Evolutionary conservation across 2,888 invertebrate species (phyloP).

Genomic region (Microplitis deprimator): DNA sequence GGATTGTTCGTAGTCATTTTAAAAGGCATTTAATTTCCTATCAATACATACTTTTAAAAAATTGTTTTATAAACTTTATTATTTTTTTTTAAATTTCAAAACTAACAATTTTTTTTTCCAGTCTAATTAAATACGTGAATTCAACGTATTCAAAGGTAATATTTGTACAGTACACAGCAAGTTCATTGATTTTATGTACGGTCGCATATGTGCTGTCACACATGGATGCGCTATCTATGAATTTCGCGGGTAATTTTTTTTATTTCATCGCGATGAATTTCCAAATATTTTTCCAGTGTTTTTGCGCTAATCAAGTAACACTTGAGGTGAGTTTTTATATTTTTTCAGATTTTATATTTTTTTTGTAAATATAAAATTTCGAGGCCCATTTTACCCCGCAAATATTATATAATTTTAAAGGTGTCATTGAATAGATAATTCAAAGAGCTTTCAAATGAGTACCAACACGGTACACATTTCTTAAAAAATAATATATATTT

Average conservation of each 20-base stretch:
- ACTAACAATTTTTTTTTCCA: neutral
- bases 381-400: too few species aligned
- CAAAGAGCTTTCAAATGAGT: too few species aligned
- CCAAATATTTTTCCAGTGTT: constrained; percentile 1
- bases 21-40: too few species aligned
- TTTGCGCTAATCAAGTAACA: constrained; percentile 4
- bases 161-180: neutral
- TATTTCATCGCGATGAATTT: constrained; percentile 4
- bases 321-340: neutral
- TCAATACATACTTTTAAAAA: too few species aligned
- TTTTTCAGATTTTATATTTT: neutral
- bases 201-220: neutral
- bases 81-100: too few species aligned
- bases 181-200: neutral
- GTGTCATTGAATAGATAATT: too few species aligned
- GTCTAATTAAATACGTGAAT: neutral
- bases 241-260: neutral
- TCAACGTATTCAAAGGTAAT: neutral
- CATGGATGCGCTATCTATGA: neutral
- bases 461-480: too few species aligned
- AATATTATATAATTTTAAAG: too few species aligned
- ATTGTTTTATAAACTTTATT: too few species aligned
- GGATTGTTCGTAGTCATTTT: too few species aligned
- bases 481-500: too few species aligned
- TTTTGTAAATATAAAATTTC: too few species aligned